A percentile compares a stretch with the other conserved stretches of the same genome.
phyloP scores from a whole-genome alignment of 2,113 vertebrate genomes.

The Machaerirhynchus nigripectus region DNA sequence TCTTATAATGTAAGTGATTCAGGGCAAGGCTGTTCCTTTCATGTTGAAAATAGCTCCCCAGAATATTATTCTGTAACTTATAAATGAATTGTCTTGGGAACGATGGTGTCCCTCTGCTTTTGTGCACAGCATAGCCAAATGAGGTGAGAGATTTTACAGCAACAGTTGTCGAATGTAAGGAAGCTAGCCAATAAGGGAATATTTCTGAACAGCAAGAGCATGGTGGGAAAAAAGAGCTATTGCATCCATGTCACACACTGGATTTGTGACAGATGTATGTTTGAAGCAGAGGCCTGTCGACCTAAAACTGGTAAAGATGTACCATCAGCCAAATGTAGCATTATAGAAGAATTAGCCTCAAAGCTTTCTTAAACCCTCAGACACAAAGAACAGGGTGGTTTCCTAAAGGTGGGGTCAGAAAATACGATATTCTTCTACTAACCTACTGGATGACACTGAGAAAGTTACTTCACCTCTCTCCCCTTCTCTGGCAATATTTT shows the following conservation, averaged over 20 bases:
- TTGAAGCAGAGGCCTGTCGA: neutral
- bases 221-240: neutral
- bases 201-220: neutral
- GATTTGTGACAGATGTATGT: neutral
- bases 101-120: fast-evolving
- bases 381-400: neutral
- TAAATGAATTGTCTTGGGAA: neutral
- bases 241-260: neutral
- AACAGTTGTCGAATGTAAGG: neutral
- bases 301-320: neutral
- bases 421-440: neutral
- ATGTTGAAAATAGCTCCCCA: neutral
- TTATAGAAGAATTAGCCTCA: neutral
- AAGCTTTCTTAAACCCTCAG: neutral
- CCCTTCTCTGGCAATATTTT: neutral
- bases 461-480: neutral
- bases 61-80: neutral
- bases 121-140: neutral
- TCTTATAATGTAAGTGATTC: neutral
- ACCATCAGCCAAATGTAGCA: neutral
- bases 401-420: neutral
- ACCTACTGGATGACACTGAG: neutral
- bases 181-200: neutral
- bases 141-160: neutral
- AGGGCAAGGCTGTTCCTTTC: neutral